These are phyloP conservation scores for Balaenoptera acutorostrata DNA, from an alignment of 2,113 vertebrate species.

Conservation along the genomic window DNA sequence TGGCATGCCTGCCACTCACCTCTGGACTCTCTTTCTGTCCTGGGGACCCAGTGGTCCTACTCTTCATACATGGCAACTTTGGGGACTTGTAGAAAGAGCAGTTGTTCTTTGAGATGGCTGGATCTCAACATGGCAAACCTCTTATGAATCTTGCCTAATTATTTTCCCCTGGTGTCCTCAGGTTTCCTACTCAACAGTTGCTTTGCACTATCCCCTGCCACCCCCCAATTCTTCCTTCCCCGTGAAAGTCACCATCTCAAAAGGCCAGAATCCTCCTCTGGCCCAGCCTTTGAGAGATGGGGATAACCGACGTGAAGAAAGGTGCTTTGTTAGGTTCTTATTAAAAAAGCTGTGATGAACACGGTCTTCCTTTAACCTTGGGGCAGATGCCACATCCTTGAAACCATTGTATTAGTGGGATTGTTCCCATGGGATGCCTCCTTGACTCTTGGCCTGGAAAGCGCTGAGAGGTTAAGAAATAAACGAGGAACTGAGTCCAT, in stretches of 20 bases:
- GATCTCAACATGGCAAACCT: not conserved
- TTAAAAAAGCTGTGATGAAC: not conserved
- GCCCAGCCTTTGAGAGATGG: not conserved
- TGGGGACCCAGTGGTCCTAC: not conserved
- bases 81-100: not conserved
- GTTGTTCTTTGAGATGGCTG: not conserved
- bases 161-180: not conserved
- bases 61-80: not conserved
- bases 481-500: not conserved
- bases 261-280: not conserved
- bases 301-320: not conserved
- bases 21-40: not conserved
- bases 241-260: not conserved
- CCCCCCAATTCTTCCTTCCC: not conserved
- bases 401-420: not conserved
- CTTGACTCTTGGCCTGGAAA: constrained; percentile 43
- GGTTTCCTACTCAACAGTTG: not conserved
- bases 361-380: not conserved
- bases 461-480: constrained; percentile 44
- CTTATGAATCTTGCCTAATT: not conserved
- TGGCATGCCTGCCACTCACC: not conserved
- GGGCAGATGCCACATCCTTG: not conserved
- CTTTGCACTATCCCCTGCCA: not conserved
- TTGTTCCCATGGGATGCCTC: not conserved
- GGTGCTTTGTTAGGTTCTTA: not conserved